A percentile compares a stretch with the other conserved stretches of the same genome.
phyloP scores from a whole-genome alignment of 2,888 invertebrate genomes.

The Tetramorium bicarinatum region DNA sequence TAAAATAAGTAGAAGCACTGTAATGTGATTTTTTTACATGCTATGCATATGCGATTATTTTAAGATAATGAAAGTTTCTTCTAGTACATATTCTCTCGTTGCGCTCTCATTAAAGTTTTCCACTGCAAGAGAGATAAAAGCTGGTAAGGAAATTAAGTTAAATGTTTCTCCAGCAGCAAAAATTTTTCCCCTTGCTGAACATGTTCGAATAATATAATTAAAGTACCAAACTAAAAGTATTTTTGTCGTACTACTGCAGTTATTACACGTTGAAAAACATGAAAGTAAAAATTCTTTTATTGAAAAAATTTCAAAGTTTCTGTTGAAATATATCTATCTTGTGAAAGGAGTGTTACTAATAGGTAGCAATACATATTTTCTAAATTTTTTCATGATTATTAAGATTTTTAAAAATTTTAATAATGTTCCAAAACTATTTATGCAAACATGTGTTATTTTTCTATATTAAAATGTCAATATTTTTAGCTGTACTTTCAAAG shows the following conservation, averaged over 20 bases:
- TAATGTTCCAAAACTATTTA: not conserved
- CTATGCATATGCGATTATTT: constrained; percentile 39
- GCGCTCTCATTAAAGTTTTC: constrained; percentile 54
- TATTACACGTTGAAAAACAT: constrained; percentile 35
- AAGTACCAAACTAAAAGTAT: constrained; percentile 29
- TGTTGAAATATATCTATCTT: not conserved
- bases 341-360: not conserved
- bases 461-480: not conserved
- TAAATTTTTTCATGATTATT: not conserved
- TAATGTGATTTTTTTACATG: constrained; percentile 13
- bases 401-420: constrained; percentile 17
- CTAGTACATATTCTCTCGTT: constrained; percentile 46
- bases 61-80: constrained; percentile 51
- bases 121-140: constrained; percentile 54
- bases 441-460: not conserved
- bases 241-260: constrained; percentile 21
- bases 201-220: constrained; percentile 44
- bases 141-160: constrained; percentile 55
- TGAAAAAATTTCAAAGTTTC: constrained; percentile 7
- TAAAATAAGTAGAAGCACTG: not conserved
- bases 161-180: constrained; percentile 40
- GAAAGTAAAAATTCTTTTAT: constrained; percentile 17
- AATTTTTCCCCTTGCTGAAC: constrained; percentile 49
- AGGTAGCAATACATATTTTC: not conserved
- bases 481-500: not conserved